Evolutionary conservation across 1,140 invertebrate species (phyloP), one percentile per base, ranked within the genome.

Genomic region (Littorina saxatilis): DNA sequence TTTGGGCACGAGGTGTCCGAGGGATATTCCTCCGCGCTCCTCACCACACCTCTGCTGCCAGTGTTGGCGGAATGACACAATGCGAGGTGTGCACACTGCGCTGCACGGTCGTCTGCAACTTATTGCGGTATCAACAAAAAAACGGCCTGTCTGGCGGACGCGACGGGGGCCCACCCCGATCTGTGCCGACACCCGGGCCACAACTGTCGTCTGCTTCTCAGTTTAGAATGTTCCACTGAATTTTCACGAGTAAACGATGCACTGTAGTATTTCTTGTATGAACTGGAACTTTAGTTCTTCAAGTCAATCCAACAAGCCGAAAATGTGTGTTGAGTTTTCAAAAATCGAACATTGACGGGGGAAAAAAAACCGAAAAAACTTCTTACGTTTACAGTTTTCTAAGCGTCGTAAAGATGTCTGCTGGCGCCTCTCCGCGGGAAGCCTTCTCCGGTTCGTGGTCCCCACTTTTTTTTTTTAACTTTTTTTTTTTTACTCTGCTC

Each of bases 151-250:
- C 61, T 66, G n/a, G 7, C 27, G 27, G 61, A 32, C 61, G 35
- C n/a, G n/a, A n/a, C n/a, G n/a, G n/a, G n/a, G 7, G 27, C 61
- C 11, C 32, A 9, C 32, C 13, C 27, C 61, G 32, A 11, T 66
- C n/a, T n/a, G 23, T 68, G 66, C 66, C 66, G 66, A 32, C 66
- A 68, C 11, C 66, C 35, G 55, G 27, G 29, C 35, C 35, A 68
- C 66, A 39, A 68, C 66, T 68, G 66, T 68, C 66, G 66, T 68
- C 66, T 68, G 66, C 66, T 68, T 47, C n/a, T n/a, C 5, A 47
- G 43, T 47, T 17, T 17, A 47, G 7, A 17, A 47, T 47, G 43
- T 9, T 47, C 43, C 43, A 47, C 43, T 17, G n/a, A 47, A 47
- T 47, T 47, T 5, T 47, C 43, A 47, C 7, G 43, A n/a, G n/a